Percentiles rank a stretch among this genome's conserved stretches.
These are phyloP conservation scores for Sipha maydis DNA, from an alignment of 2,888 invertebrate genomes.

Conservation along the genomic window DNA sequence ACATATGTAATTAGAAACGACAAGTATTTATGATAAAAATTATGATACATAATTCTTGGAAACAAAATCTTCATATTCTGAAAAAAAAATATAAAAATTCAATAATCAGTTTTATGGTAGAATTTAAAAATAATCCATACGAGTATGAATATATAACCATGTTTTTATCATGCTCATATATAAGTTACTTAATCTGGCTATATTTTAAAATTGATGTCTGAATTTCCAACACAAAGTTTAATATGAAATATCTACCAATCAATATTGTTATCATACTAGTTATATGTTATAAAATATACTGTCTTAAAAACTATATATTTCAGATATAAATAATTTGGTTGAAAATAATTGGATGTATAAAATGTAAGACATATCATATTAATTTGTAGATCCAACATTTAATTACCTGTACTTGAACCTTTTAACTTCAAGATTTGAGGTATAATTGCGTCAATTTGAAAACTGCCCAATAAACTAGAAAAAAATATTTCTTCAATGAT, in stretches of 20 bases:
- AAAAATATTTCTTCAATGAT: conserved; percentile 93
- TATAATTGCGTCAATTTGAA: conserved; percentile 94
- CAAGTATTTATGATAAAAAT: background rate
- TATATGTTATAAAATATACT: background rate
- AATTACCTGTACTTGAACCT: conserved; percentile 39
- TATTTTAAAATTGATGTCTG: too few species aligned
- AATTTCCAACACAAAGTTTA: background rate
- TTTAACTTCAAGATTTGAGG: conserved; percentile 82
- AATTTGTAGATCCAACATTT: background rate
- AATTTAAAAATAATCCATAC: too few species aligned
- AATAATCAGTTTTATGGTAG: too few species aligned
- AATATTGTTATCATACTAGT: background rate
- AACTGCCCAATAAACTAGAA: conserved; percentile 88
- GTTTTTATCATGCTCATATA: too few species aligned
- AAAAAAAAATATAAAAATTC: background rate
- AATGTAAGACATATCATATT: too few species aligned
- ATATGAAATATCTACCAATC: background rate
- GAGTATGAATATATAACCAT: too few species aligned
- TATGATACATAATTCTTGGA: conserved; percentile 21
- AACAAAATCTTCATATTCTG: conserved; percentile 39
- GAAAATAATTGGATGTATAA: too few species aligned
- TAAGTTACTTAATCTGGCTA: too few species aligned
- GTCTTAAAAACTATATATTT: background rate
- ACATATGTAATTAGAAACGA: background rate
- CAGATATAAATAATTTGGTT: background rate